phyloP scores from a whole-genome alignment of 1,140 invertebrate genomes.

The Ephestia elutella region DNA sequence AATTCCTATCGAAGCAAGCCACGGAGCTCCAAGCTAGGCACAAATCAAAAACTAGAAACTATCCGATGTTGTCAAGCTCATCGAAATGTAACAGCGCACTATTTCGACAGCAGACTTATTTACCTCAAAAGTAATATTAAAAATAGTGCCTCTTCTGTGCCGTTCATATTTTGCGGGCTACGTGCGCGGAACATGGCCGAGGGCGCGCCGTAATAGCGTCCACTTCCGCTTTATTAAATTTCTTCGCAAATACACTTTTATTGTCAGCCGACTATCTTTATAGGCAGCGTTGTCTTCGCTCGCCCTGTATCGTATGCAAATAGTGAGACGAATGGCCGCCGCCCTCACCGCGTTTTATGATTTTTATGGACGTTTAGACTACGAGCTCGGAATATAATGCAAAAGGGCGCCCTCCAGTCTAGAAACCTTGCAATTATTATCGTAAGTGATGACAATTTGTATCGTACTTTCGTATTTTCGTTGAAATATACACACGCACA shows the following conservation, averaged over 20 bases:
- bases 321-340: slow-evolving; percentile 50
- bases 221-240: slow-evolving; percentile 74
- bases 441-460: too few species aligned
- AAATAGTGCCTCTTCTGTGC: background rate
- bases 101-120: too few species aligned
- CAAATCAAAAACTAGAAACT: too few species aligned
- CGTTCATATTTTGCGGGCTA: background rate
- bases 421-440: too few species aligned
- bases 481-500: too few species aligned
- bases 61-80: too few species aligned
- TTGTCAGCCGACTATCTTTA: slow-evolving; percentile 59
- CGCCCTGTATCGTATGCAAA: slow-evolving; percentile 64
- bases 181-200: slow-evolving; percentile 8
- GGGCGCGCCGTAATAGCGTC: slow-evolving; percentile 54
- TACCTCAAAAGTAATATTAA: too few species aligned
- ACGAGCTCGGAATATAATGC: slow-evolving; percentile 5
- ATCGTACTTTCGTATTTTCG: too few species aligned
- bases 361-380: slow-evolving; percentile 43
- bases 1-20: too few species aligned
- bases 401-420: background rate
- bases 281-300: slow-evolving; percentile 53
- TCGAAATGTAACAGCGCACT: too few species aligned
- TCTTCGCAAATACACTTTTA: slow-evolving; percentile 73
- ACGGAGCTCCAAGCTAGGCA: too few species aligned
- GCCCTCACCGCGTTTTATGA: slow-evolving; percentile 49